Conservation (phyloP, 2,113 vertebrate genomes). For the Hystrix brachyura region DNA sequence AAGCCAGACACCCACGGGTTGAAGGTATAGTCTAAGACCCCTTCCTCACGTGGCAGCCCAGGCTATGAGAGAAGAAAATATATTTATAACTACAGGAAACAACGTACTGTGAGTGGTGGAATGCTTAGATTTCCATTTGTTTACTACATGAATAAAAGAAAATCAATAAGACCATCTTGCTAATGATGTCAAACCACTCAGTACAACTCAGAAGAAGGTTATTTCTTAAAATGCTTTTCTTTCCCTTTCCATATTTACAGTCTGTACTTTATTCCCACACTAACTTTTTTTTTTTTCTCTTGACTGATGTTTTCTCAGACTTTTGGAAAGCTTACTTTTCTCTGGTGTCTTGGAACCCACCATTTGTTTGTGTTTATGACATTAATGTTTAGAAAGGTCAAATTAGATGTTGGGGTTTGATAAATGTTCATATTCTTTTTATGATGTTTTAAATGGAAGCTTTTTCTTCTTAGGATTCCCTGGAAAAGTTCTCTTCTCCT, state of each 20-base stretch:
- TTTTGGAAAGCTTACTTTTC: constrained; percentile 74
- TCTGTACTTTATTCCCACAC: constrained; percentile 51
- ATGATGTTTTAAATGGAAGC: constrained; percentile 52
- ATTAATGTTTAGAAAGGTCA: constrained; percentile 77
- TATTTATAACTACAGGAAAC: constrained; percentile 74
- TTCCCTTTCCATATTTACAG: constrained; percentile 66
- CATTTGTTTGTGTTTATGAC: constrained; percentile 70
- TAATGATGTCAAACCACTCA: constrained; percentile 70
- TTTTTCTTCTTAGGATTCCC: constrained; percentile 39
- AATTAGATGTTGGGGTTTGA: constrained; percentile 58
- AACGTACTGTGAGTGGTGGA: constrained; percentile 36
- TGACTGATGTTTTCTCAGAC: constrained; percentile 63
- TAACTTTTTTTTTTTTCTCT: constrained; percentile 60
- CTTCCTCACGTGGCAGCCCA: neutral
- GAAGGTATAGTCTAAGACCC: constrained; percentile 3
- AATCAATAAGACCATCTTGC: constrained; percentile 74
- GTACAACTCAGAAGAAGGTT: constrained; percentile 66
- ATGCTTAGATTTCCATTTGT: constrained; percentile 75
- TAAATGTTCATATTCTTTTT: constrained; percentile 57
- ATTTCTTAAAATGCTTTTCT: constrained; percentile 72
- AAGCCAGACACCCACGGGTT: constrained; percentile 43
- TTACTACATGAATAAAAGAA: constrained; percentile 75
- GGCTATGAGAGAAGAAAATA: constrained; percentile 53
- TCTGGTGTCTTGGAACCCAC: constrained; percentile 54
- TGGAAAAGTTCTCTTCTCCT: constrained; percentile 42